Base-by-base conservation (phyloP, 2,888 invertebrate genomes). In the Acanthosepion pharaonis region DNA sequence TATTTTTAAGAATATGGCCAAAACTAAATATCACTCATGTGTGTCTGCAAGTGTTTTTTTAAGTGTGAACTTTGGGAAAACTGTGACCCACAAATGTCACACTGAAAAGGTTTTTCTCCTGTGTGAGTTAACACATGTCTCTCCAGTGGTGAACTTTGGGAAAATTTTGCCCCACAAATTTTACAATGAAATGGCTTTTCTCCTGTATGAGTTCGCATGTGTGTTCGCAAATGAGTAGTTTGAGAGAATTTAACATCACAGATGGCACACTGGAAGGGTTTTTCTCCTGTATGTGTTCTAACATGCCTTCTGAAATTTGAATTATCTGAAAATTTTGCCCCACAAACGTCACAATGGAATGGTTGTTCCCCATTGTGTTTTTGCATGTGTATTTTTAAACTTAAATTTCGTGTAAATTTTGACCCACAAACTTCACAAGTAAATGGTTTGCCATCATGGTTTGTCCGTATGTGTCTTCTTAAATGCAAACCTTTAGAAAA, bases 101-200 rank as follows among this genome's bases (percentile, higher is more conserved):
- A 92, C 25, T 42, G 25, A 48, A 92, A 92, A 3, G 42, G 48
- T 28, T 92, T 92, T 49, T 92, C 92, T 48, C 92, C 49, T 25
- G 92, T 42, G 28, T 92, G 92, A 92, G 49, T 92, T 42, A 42
- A 25, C 4, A 49, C 92, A 92, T 92, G 92, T 18, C 49, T 92
- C 28, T 92, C 49, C 6, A 92, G 92, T 15, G 49, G 92, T 23
- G 42, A 92, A 42, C 49, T 92, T 9, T 42, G 49, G 1, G 92
- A 33, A 92, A 92, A 92, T 23, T 42, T 92, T 92, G 92, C 92
- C 25, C 49, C 92, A 92, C 92, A 92, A 48, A 92, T 92, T 92
- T 92, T 92, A 92, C 92, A 92, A 25, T 92, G 92, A 18, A 92
- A 92, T 48, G 92, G 92, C 23, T 92, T 92, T 92, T 92, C 49